A percentile compares a stretch with the other conserved stretches of the same genome.
phyloP scores from a whole-genome alignment of 2,797 vertebrate species.

The Gymnoscopelus braueri region DNA sequence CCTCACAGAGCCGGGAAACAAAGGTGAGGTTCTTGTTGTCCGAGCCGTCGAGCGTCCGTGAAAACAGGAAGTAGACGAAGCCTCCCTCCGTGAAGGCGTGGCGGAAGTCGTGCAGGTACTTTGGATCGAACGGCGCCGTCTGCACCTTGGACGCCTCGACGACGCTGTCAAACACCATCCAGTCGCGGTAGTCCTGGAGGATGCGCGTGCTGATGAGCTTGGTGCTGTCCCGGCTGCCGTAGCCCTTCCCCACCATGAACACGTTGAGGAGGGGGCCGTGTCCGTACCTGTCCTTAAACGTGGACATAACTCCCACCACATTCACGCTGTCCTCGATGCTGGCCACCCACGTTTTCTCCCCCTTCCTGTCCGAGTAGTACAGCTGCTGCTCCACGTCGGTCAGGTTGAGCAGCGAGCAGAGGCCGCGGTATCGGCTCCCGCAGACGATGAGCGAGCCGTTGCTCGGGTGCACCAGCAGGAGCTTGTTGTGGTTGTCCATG shows the following conservation, averaged over 20 bases:
- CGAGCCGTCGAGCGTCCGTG: slow-evolving; percentile 85
- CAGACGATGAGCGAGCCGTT: slow-evolving; percentile 88
- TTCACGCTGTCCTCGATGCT: slow-evolving; percentile 92
- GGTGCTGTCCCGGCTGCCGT: slow-evolving; percentile 89
- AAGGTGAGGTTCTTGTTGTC: slow-evolving; percentile 88
- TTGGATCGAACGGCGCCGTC: slow-evolving; percentile 85
- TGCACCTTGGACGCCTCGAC: slow-evolving; percentile 91
- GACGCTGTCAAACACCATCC: slow-evolving; percentile 93
- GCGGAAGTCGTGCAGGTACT: slow-evolving; percentile 90
- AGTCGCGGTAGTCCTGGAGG: slow-evolving; percentile 85
- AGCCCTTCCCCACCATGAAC: slow-evolving; percentile 94
- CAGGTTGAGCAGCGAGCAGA: slow-evolving; percentile 90
- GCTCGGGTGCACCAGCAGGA: slow-evolving; percentile 86
- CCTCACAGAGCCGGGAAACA: slow-evolving; percentile 90
- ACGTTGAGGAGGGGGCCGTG: slow-evolving; percentile 63
- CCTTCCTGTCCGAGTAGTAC: slow-evolving; percentile 90
- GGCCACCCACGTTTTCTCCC: slow-evolving; percentile 94
- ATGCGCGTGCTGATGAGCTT: slow-evolving; percentile 97
- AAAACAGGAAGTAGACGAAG: slow-evolving; percentile 94
- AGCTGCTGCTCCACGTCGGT: slow-evolving; percentile 83
- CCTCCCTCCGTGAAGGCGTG: slow-evolving; percentile 87
- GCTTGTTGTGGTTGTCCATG: slow-evolving; percentile 91
- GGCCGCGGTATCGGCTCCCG: slow-evolving; percentile 93
- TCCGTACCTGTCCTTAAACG: slow-evolving; percentile 42
- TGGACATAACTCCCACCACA: slow-evolving; percentile 93